Conservation (phyloP, 2,113 vertebrate genomes). For the Willisornis vidua region DNA sequence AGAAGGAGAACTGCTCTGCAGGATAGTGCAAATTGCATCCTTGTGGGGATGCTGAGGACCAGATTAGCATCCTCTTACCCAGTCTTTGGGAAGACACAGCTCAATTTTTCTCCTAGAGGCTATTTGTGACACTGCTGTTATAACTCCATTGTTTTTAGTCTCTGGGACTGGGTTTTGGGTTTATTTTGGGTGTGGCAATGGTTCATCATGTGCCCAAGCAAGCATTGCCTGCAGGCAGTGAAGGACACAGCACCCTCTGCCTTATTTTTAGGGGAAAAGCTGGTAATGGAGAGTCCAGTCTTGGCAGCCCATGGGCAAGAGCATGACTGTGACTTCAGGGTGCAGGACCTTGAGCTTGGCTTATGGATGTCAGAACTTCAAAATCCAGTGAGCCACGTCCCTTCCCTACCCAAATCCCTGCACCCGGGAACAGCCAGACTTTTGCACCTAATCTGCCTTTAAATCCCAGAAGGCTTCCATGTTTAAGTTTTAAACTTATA, state of each 20-base stretch:
- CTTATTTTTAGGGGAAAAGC: neutral
- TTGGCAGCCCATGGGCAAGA: neutral
- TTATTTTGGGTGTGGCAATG: neutral
- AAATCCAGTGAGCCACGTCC: neutral
- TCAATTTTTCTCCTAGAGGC: neutral
- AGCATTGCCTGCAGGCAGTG: neutral
- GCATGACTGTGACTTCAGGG: neutral
- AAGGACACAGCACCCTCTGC: conserved; percentile 2
- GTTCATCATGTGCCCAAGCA: neutral
- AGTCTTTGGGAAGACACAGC: neutral
- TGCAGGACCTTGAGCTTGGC: rapidly evolving
- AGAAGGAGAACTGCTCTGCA: neutral
- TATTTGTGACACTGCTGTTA: neutral
- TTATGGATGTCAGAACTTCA: neutral
- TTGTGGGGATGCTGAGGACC: rapidly evolving
- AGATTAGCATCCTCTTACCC: neutral
- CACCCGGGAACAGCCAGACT: neutral
- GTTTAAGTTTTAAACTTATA: neutral
- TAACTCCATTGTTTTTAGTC: neutral
- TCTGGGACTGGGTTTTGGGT: neutral
- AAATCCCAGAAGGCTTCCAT: neutral
- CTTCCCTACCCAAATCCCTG: neutral
- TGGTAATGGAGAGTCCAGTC: neutral
- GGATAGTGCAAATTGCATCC: neutral
- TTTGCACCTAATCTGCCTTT: neutral